phyloP scores from a whole-genome alignment of 2,888 invertebrate species.

The Caradrina kadenii region DNA sequence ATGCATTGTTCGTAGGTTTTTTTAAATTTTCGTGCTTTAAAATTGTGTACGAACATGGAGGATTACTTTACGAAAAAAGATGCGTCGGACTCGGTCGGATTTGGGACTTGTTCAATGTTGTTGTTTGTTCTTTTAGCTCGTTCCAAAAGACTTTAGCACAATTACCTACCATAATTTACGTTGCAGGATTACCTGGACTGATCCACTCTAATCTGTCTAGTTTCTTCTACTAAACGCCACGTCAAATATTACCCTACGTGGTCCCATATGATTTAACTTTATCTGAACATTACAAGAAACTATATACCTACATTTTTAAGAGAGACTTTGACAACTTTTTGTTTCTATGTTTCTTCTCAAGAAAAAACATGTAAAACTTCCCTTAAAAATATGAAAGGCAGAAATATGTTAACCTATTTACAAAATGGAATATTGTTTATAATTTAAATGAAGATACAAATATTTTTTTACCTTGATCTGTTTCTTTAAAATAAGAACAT shows the following conservation, averaged over 20 bases:
- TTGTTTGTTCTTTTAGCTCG: conserved; percentile 23
- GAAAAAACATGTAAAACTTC: no score
- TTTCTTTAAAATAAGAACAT: not conserved
- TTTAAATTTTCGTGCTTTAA: conserved; percentile 31
- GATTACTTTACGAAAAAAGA: conserved; percentile 42
- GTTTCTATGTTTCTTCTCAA: no score
- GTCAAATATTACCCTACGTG: not conserved
- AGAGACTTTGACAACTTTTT: no score
- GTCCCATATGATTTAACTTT: no score
- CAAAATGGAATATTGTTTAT: no score
- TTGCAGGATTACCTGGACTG: not conserved
- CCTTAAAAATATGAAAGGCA: no score
- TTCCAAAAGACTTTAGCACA: conserved; percentile 31
- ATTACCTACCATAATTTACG: conserved; percentile 2
- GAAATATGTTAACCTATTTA: no score
- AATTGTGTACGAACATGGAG: conserved; percentile 32
- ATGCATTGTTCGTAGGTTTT: conserved; percentile 26
- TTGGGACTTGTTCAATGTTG: conserved; percentile 16
- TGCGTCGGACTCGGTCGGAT: conserved; percentile 29
- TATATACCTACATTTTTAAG: no score
- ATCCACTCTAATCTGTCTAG: not conserved
- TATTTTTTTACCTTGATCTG: no score
- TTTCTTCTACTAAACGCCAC: not conserved
- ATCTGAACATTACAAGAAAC: no score
- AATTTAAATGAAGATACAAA: not conserved